A percentile compares a stretch with the other conserved stretches of the same genome.
These are phyloP conservation scores for Linnaemya tessellans DNA, from an alignment of 2,888 invertebrate genomes.

Conservation along the genomic window DNA sequence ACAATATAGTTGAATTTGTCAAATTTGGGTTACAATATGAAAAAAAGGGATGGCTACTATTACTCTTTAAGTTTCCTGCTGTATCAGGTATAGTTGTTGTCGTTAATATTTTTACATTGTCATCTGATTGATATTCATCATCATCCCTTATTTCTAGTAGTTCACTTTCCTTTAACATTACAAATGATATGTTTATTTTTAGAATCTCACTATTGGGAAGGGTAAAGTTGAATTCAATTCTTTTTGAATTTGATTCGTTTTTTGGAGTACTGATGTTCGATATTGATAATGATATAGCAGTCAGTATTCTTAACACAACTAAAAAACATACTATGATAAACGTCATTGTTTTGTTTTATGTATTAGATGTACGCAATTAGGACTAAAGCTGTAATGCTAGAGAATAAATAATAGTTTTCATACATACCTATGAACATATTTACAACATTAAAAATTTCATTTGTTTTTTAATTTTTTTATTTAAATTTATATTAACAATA, in stretches of 20 bases:
- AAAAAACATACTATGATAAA: neutral
- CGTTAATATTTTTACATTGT: too few species aligned
- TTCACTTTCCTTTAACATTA: too few species aligned
- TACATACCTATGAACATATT: neutral
- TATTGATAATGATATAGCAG: too few species aligned
- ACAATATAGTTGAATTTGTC: neutral
- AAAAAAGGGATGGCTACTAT: neutral
- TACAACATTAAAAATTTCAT: conserved; percentile 23
- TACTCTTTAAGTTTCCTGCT: too few species aligned
- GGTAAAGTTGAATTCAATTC: neutral
- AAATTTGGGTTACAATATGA: neutral
- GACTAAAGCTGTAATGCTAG: conserved; percentile 1
- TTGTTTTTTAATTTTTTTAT: too few species aligned
- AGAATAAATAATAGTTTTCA: neutral
- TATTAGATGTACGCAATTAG: neutral
- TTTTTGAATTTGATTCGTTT: neutral
- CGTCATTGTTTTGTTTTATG: neutral
- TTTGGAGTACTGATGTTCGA: neutral
- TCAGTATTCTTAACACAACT: neutral
- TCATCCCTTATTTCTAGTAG: too few species aligned
- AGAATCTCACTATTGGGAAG: too few species aligned
- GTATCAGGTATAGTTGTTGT: too few species aligned
- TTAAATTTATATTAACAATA: too few species aligned
- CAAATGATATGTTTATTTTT: too few species aligned
- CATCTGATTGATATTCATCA: too few species aligned